These are phyloP conservation scores for Lacerta agilis DNA, from an alignment of 2,797 vertebrate species.

Conservation along the genomic window DNA sequence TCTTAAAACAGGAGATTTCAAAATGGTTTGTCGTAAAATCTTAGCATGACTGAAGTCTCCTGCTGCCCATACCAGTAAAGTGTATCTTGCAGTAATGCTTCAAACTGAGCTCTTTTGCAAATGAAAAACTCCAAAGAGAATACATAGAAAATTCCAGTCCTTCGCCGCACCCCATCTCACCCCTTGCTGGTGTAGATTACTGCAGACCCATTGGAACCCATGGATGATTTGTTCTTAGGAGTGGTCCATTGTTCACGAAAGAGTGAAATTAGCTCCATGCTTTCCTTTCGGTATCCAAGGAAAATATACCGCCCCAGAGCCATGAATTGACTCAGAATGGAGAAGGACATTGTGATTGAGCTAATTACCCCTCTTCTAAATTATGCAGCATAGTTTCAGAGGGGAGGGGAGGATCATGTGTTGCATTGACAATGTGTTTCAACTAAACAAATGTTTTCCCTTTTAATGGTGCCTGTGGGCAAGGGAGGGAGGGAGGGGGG, in stretches of 20 bases:
- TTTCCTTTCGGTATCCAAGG: constrained; percentile 27
- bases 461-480: background rate
- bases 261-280: background rate
- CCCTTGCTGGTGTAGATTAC: background rate
- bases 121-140: background rate
- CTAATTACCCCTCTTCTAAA: rapidly evolving
- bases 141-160: background rate
- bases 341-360: constrained; percentile 1
- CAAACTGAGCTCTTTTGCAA: constrained; percentile 43
- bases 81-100: constrained; percentile 41
- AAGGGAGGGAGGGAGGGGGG: too few species aligned
- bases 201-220: background rate
- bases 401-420: constrained; percentile 2
- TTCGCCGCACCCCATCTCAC: background rate
- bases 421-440: constrained; percentile 22
- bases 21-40: constrained; percentile 18
- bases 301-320: constrained; percentile 34
- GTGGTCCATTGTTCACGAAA: background rate
- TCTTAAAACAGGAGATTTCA: background rate
- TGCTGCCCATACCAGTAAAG: constrained; percentile 39
- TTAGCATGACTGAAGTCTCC: constrained; percentile 32
- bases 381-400: background rate
- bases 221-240: constrained; percentile 11
- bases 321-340: constrained; percentile 27
- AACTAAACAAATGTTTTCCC: constrained; percentile 10